Conservation (phyloP, 2,888 invertebrate species). For the Seira ritae region DNA sequence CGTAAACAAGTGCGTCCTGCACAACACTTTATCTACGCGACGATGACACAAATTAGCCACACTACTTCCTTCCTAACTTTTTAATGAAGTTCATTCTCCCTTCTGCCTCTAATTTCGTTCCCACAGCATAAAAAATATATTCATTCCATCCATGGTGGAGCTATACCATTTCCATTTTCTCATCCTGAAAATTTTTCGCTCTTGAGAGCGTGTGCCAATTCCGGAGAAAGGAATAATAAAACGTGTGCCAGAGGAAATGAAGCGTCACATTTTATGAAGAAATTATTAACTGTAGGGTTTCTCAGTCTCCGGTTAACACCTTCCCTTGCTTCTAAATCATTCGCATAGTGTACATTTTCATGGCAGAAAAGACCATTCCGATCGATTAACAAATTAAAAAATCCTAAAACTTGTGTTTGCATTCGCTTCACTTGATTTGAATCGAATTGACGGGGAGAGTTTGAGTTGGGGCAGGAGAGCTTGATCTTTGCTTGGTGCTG, state of each 20-base stretch:
- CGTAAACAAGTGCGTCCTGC: neutral
- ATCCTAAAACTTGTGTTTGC: constrained; percentile 39
- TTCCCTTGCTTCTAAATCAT: constrained; percentile 7
- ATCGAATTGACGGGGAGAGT: constrained; percentile 47
- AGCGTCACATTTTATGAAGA: constrained; percentile 54
- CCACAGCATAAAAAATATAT: constrained; percentile 39
- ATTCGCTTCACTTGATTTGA: constrained; percentile 62
- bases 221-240: constrained; percentile 22
- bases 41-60: constrained; percentile 59
- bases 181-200: too few species aligned
- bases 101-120: constrained; percentile 32
- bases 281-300: constrained; percentile 29
- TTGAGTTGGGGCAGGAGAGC: constrained; percentile 23
- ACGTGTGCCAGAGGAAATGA: constrained; percentile 54
- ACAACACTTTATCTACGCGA: constrained; percentile 16
- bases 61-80: constrained; percentile 52
- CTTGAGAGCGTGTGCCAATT: constrained; percentile 40
- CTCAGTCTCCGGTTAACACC: constrained; percentile 52
- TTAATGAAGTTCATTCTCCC: constrained; percentile 48
- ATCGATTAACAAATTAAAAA: constrained; percentile 64
- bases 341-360: neutral
- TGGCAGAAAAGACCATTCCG: constrained; percentile 52
- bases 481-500: constrained; percentile 47
- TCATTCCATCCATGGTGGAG: too few species aligned
- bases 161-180: too few species aligned